Percentiles rank a stretch among this genome's conserved stretches.
phyloP scores from a whole-genome alignment of 2,888 invertebrate species.

The Polia nebulosa region DNA sequence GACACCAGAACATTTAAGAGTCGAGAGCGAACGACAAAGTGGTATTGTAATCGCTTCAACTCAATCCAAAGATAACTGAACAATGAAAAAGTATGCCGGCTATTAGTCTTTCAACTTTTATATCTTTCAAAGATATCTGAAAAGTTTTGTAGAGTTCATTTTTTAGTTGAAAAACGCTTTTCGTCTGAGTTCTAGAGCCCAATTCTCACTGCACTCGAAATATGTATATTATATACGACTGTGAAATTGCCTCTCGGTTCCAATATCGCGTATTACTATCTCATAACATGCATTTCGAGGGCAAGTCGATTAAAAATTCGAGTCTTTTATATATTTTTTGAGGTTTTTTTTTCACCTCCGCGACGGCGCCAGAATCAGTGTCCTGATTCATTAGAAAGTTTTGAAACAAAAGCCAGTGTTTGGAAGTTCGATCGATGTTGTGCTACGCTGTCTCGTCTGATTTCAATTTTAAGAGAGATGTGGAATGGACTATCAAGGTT shows the following conservation, averaged over 20 bases:
- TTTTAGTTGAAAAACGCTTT: conserved; percentile 22
- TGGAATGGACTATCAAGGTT: background rate
- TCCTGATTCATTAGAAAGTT: conserved; percentile 13
- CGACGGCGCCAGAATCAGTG: too few species aligned
- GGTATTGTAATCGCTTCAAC: conserved; percentile 64
- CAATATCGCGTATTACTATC: too few species aligned
- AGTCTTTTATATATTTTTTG: too few species aligned
- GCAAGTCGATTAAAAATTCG: too few species aligned
- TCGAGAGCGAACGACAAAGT: conserved; percentile 61
- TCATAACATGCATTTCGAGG: too few species aligned
- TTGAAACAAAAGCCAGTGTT: conserved; percentile 32
- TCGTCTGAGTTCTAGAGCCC: background rate
- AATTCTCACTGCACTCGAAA: too few species aligned
- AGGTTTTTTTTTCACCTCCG: too few species aligned
- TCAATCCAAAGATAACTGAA: conserved; percentile 54
- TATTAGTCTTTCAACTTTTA: conserved; percentile 45
- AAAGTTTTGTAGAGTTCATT: conserved; percentile 28
- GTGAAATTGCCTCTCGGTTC: too few species aligned
- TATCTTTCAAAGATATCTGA: conserved; percentile 38
- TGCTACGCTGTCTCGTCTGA: background rate
- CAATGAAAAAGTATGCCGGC: conserved; percentile 54
- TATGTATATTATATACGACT: too few species aligned
- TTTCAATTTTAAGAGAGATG: conserved; percentile 6
- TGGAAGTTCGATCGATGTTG: conserved; percentile 23
- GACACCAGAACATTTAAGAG: conserved; percentile 66